Evolutionary conservation across 1,140 invertebrate species (phyloP), one percentile per base, ranked within the genome.

Genomic region (Habropoda laboriosa): DNA sequence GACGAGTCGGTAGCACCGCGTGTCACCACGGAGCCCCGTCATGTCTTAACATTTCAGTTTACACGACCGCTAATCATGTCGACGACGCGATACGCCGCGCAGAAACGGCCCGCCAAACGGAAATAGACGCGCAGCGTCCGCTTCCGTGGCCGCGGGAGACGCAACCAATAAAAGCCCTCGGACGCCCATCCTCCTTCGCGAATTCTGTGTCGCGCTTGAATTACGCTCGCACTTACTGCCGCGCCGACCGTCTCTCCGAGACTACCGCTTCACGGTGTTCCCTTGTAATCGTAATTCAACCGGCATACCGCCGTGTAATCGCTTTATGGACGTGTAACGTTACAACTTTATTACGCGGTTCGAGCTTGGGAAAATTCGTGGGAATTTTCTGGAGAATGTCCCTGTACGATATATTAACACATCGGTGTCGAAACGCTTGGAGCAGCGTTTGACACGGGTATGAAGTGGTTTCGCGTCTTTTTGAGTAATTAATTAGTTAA

Each of bases 11-110:
- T 86, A 84, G 83, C 85, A 79, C 47, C 84, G 75, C 84, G 78
- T 91, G 90, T 92, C 89, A 90, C 86, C 89, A 68, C 73, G 55
- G 32, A 49, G 40, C 49, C 73, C 66, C 83, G 89, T 90, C 90
- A 84, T 91, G 91, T 92, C 91, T 91, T 89, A 91, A 91, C 91
- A 91, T 93, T 92, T 92, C 87, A 91, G 89, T 90, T 91, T 93
- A 92, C 91, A 91, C 89, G 91, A 83, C 82, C 87, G 91, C 90
- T 92, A 91, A 92, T 92, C 91, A 91, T 88, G 87, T 89, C 88
- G 79, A 77, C 84, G 79, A 87, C 76, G 85, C 83, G 82, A 88
- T 81, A 83, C 71, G 60, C 51, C 24, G n/a, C 35, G 38, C 24
- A 8, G 55, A 51, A 47, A 47, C 38, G 42, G 49, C n/a, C 68